A percentile compares a stretch with the other conserved stretches of the same genome.
phyloP scores from a whole-genome alignment of 2,797 vertebrate genomes.

The Pipistrellus kuhlii region DNA sequence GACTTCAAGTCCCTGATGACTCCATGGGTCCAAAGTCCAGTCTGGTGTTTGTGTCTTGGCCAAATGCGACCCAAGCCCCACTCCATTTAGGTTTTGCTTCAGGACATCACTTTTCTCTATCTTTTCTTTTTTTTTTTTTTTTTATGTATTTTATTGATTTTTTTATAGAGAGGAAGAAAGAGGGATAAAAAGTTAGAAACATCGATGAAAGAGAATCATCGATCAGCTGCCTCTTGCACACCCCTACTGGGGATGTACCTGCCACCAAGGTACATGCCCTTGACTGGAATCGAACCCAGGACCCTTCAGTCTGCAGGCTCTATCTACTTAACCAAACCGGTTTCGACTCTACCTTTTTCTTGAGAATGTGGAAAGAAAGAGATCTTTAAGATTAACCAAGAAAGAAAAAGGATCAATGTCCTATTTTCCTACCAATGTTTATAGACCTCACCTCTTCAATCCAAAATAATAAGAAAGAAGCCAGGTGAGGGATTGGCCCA shows the following conservation, averaged over 20 bases:
- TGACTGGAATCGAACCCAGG: no score
- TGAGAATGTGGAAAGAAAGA: background rate
- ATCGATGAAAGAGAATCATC: no score
- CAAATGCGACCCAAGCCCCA: background rate
- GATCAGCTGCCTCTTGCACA: no score
- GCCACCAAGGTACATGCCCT: no score
- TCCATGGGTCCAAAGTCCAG: no score
- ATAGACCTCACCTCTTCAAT: background rate
- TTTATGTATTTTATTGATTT: no score
- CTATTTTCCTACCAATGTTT: background rate
- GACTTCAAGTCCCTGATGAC: background rate
- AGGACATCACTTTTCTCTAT: background rate
- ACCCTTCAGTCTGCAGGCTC: no score
- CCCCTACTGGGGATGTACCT: no score
- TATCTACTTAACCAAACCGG: no score
- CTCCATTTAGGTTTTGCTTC: background rate
- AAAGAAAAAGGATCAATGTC: background rate
- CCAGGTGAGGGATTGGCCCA: background rate
- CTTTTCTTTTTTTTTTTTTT: no score
- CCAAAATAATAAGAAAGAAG: background rate
- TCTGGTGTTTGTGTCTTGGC: background rate
- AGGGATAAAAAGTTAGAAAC: no score
- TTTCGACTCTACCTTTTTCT: background rate
- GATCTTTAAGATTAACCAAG: constrained; percentile 6
- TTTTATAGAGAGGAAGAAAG: no score